These are phyloP conservation scores for Ctenodactylus gundi DNA, from an alignment of 2,113 vertebrate species.

Conservation along the genomic window DNA sequence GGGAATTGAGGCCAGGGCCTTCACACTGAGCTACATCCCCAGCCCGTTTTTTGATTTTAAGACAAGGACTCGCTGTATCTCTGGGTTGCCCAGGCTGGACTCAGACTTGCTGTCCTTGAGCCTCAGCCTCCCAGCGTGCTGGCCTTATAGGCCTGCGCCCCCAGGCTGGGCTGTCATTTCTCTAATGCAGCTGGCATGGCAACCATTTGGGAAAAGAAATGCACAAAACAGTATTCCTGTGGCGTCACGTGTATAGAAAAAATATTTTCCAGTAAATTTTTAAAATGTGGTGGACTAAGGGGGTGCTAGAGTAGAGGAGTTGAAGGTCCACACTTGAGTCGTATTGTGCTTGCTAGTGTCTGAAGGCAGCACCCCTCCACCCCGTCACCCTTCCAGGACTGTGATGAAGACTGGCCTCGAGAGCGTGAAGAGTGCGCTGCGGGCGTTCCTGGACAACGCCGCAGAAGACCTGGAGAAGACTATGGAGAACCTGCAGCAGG, in stretches of 20 bases:
- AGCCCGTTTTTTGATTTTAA: too few species aligned
- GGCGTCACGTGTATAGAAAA: neutral
- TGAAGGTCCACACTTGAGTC: neutral
- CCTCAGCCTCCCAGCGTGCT: too few species aligned
- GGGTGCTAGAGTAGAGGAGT: too few species aligned
- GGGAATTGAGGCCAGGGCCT: too few species aligned
- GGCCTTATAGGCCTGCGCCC: too few species aligned
- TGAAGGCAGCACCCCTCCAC: neutral
- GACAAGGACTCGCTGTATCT: too few species aligned
- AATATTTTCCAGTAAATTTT: neutral
- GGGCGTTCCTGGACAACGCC: conserved; percentile 91
- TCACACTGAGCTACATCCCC: too few species aligned
- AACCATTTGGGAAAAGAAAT: neutral
- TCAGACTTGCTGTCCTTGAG: too few species aligned
- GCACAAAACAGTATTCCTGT: neutral
- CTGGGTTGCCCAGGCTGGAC: too few species aligned
- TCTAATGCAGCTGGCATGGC: accelerated
- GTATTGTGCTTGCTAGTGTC: neutral
- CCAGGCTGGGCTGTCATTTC: too few species aligned
- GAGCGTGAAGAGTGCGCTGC: conserved; percentile 91
- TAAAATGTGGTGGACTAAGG: neutral
- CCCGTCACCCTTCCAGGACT: conserved; percentile 83
- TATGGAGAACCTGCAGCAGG: conserved; percentile 94
- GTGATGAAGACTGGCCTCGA: conserved; percentile 98
- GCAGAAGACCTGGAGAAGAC: conserved; percentile 96